A percentile compares a stretch with the other conserved stretches of the same genome.
phyloP scores from a whole-genome alignment of 2,113 vertebrate genomes.

The Bettongia penicillata region DNA sequence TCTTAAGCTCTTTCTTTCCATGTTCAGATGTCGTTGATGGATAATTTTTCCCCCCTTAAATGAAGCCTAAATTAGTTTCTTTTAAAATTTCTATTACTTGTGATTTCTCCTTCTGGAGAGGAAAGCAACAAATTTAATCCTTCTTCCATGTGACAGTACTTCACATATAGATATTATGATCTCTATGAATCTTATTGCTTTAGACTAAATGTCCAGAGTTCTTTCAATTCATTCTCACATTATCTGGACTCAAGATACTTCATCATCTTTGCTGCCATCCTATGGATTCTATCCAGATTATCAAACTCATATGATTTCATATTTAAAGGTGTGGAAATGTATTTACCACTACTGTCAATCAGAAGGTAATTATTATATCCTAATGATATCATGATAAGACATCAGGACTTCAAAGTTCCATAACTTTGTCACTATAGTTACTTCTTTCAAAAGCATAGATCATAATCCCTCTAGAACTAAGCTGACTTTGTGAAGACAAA shows the following conservation, averaged over 20 bases:
- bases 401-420: background rate
- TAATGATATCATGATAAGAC: background rate
- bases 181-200: background rate
- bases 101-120: background rate
- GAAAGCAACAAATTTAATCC: background rate
- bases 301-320: background rate
- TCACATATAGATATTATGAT: background rate
- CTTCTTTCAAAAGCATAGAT: background rate
- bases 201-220: background rate
- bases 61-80: background rate
- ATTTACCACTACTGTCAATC: background rate
- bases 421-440: background rate
- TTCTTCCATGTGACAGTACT: background rate
- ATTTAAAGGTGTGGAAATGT: background rate
- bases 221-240: background rate
- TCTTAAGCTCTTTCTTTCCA: background rate
- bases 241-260: background rate
- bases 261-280: background rate
- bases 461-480: background rate
- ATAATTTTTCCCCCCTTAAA: background rate
- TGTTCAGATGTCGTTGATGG: background rate
- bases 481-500: background rate
- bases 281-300: background rate
- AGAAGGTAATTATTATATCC: background rate
- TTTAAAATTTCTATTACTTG: background rate